Evolutionary conservation across 2,113 vertebrate species (phyloP), one percentile per base, ranked within the genome.

Genomic region (Menura novaehollandiae): DNA sequence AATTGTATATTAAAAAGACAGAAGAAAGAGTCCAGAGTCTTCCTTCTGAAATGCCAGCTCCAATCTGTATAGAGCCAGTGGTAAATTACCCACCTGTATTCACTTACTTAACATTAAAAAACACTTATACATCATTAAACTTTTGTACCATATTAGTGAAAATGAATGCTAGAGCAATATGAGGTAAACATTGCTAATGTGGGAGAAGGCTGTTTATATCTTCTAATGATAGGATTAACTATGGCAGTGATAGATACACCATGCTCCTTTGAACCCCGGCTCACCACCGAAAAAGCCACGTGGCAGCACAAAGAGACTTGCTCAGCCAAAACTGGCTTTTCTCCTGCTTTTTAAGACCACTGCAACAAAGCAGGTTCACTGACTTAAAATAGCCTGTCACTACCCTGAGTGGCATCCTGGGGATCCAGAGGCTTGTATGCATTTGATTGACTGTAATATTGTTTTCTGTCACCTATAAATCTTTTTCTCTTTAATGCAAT

Each of bases 71-170:
- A 58, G 62, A 97, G 58, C 47, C 78, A 91, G 63, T 88, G 72
- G 96, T 93, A 98, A 97, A 97, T 97, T 97, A 89, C 94, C 97
- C 98, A 98, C 98, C 97, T 98, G 97, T 97, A 97, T 97, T 98
- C 97, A 97, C 96, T 98, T 97, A 98, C 97, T 97, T 96, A 96
- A 97, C 97, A 98, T 98, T 98, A 98, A 98, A 98, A 98, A 98
- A 87, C 97, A 98, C 97, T 98, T 98, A 98, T 27, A 96, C 95
- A 97, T 98, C 97, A 97, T 98, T 98, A 97, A 77, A 89, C 93
- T 97, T 97, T 97, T 97, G 95, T 97, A 98, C 97, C 91, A 72
- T 98, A 97, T 98, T 98, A 98, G 96, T 91, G 97, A 96, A 97
- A 98, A 98, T 97, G 97, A 97, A 96, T 88, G 96, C 44, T 75